Evolutionary conservation across 2,888 invertebrate species (phyloP).

Genomic region (Plagodis dolabraria): DNA sequence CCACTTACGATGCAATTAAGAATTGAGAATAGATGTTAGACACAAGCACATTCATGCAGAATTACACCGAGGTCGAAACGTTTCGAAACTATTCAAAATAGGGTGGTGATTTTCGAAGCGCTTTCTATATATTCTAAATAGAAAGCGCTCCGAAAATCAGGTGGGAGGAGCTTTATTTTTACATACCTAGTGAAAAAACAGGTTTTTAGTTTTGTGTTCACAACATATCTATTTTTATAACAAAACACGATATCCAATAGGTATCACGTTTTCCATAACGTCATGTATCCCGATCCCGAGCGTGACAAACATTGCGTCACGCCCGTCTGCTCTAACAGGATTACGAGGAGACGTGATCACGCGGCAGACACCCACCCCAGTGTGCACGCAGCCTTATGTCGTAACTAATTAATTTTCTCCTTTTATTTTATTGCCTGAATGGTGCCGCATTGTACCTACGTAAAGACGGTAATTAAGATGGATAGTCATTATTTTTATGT

Average conservation of each 20-base stretch:
- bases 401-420: constrained; percentile 39
- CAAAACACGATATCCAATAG: neutral
- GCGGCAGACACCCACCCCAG: constrained; percentile 31
- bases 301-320: constrained; percentile 25
- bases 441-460: constrained; percentile 13
- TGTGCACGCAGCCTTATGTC: constrained; percentile 30
- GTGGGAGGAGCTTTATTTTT: too few species aligned
- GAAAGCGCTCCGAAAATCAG: too few species aligned
- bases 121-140: too few species aligned
- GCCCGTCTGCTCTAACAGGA: constrained; percentile 40
- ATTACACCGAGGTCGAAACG: too few species aligned
- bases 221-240: too few species aligned
- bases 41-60: too few species aligned
- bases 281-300: neutral
- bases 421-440: constrained; percentile 33
- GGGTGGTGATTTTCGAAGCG: too few species aligned
- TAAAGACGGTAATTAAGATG: constrained; percentile 34
- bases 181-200: too few species aligned
- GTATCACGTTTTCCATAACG: neutral
- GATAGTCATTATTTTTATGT: constrained; percentile 29
- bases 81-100: too few species aligned
- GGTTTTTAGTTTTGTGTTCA: too few species aligned
- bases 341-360: constrained; percentile 31
- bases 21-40: too few species aligned
- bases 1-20: too few species aligned